A percentile compares a stretch with the other conserved stretches of the same genome.
Conservation (phyloP, 2,888 invertebrate species). For the Agrochola lota region DNA sequence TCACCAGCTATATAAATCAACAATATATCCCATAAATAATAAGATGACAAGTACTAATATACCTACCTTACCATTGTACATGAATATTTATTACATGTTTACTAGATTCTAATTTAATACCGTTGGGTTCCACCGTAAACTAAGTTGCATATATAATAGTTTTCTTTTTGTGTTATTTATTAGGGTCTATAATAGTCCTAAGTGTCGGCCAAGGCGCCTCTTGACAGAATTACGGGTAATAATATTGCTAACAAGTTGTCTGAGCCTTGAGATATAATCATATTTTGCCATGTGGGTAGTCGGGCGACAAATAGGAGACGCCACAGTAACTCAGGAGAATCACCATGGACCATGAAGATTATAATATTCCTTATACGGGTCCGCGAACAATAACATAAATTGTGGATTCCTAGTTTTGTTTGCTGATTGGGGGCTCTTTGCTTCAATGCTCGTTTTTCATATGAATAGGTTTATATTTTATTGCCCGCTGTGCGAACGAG, state of each 20-base stretch:
- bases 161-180: conserved; percentile 44
- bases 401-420: conserved; percentile 46
- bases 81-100: conserved; percentile 50
- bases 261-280: conserved; percentile 45
- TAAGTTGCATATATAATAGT: conserved; percentile 37
- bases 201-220: conserved; percentile 32
- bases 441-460: conserved; percentile 25
- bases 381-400: conserved; percentile 54
- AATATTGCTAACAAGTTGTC: conserved; percentile 52
- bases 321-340: conserved; percentile 37
- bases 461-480: conserved; percentile 15
- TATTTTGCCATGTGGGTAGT: conserved; percentile 50
- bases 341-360: conserved; percentile 31
- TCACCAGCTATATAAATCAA: conserved; percentile 40
- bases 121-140: conserved; percentile 13
- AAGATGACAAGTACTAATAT: conserved; percentile 30
- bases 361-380: conserved; percentile 50
- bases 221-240: conserved; percentile 57
- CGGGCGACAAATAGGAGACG: conserved; percentile 43
- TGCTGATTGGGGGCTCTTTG: conserved; percentile 33
- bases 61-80: not conserved
- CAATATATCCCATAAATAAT: conserved; percentile 38
- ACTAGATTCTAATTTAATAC: conserved; percentile 27
- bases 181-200: not conserved
- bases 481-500: conserved; percentile 23